Base-by-base conservation (phyloP, 2,113 vertebrate genomes). In the Zapornia atra region DNA sequence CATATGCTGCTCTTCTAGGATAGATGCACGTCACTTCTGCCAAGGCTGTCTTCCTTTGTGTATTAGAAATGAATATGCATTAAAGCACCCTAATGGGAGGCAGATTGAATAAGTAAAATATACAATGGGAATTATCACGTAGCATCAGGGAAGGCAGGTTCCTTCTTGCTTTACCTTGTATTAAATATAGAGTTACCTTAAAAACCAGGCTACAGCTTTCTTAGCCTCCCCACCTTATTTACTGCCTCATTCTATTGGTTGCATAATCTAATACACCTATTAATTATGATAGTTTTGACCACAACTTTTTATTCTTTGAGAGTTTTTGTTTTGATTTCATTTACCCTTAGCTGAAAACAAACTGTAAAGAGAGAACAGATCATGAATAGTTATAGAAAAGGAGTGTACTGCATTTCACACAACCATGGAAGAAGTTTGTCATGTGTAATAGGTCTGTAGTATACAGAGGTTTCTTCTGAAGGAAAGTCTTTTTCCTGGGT, bases 131-230 rank as follows among this genome's bases (percentile, higher is more conserved):
- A 61, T 72, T 89, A 69, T 46, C 38, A n/a, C 65, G 57, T 78
- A 53, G 34, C 36, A 48, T 40, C 81, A 81, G 57, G 82, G 14
- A 76, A 88, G 92, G 94, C 94, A 78, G 51, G 93, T 94, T 95
- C 40, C 56, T 60, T 90, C 83, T 93, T 95, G 70, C 15, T 94
- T 85, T 85, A 59, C 73, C 28, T 71, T 68, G 26, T 75, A 70
- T 66, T 80, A 71, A 82, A 82, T 83, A 90, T 36, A 87, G 44
- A 71, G 71, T 63, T 76, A 82, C 66, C 22, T 64, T 86, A 86
- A 54, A 75, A 78, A 42, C 18, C 92, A 88, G 26, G 56, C 72
- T 79, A 44, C 19, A 69, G 12, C 20, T 80, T 63, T 82, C 69
- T 73, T 5, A 71, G 38, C 14, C 54, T 78, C 63, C 38, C n/a